Evolutionary conservation across 2,797 vertebrate genomes (phyloP).

Genomic region (Scomberomorus guttatus): DNA sequence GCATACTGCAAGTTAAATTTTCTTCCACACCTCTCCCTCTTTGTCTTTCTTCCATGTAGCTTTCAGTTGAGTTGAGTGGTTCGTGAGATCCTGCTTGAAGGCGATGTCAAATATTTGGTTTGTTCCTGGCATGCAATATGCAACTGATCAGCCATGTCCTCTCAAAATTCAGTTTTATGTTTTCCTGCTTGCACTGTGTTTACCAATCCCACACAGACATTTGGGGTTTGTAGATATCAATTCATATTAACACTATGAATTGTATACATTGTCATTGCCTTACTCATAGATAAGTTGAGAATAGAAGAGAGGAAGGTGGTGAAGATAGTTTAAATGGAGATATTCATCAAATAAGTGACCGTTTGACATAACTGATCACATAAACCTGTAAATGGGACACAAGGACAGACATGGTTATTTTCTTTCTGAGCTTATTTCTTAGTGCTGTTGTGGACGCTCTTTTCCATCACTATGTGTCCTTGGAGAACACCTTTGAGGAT

Average conservation of each 20-base stretch:
- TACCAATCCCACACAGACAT: not conserved
- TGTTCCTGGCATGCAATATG: conserved; percentile 4
- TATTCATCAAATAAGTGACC: not conserved
- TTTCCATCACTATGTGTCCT: not conserved
- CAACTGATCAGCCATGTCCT: conserved; percentile 4
- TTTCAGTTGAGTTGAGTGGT: conserved; percentile 25
- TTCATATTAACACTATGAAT: conserved; percentile 5
- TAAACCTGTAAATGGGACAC: not conserved
- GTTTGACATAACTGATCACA: not conserved
- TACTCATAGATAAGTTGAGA: not conserved
- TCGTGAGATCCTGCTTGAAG: conserved; percentile 39
- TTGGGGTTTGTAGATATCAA: not conserved
- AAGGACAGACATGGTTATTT: not conserved
- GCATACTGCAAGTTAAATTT: conserved; percentile 35
- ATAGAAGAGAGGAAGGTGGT: not conserved
- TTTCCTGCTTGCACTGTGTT: not conserved
- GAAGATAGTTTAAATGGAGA: not conserved
- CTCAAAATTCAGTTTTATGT: not conserved
- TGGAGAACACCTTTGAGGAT: not conserved
- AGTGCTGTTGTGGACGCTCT: not conserved
- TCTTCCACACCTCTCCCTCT: conserved; percentile 22
- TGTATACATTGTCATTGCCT: not conserved
- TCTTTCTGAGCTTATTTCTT: not conserved
- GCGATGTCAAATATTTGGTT: conserved; percentile 14
- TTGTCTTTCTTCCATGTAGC: conserved; percentile 23